Evolutionary conservation across 2,797 vertebrate genomes (phyloP), one percentile per base, ranked within the genome.

Genomic region (Odontamblyopus rebecca): DNA sequence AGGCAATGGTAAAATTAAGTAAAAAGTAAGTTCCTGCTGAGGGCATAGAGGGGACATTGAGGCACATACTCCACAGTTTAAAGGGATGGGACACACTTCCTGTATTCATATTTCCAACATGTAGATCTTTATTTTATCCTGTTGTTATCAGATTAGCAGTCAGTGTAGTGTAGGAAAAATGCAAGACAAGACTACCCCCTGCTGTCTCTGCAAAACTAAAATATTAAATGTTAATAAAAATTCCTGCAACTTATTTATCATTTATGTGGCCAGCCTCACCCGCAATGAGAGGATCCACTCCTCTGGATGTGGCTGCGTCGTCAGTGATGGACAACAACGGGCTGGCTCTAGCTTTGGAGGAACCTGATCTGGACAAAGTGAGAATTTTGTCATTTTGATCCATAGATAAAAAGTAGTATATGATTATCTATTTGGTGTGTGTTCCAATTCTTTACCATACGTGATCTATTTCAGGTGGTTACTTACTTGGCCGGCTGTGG

Each of bases 311-410:
- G 77, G 98, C 98, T 38, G 98, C 98, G 69, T 96, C 98, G 44
- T 99, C 98, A 0, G 96, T 99, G 73, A 99, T 99, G 98, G 98
- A 99, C 91, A 99, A 99, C 91, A 99, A 99, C 0, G 96, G 98
- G 64, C 93, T 99, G 81, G 97, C 98, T 0, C 91, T 99, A 7
- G 95, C 96, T 0, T 91, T 99, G 82, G 96, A 98, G 70, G 98
- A 99, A 80, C 97, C 98, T 2, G 98, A 99, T 74, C 93, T 99
- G 0, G 97, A 99, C 82, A 99, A 99, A 94, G 98, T 97, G 4
- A 38, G 61, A 53, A 5, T 13, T 56, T 18, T 29, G n/a, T 11
- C 29, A 41, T 41, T 68, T 26, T 16, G 6, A 38, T 15, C 13
- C 18, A 38, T 9, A 38, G 35, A 38, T 38, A 38, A 38, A 38